Evolutionary conservation across 2,797 vertebrate genomes (phyloP), one percentile per base, ranked within the genome.

Genomic region (Rhinophrynus dorsalis): DNA sequence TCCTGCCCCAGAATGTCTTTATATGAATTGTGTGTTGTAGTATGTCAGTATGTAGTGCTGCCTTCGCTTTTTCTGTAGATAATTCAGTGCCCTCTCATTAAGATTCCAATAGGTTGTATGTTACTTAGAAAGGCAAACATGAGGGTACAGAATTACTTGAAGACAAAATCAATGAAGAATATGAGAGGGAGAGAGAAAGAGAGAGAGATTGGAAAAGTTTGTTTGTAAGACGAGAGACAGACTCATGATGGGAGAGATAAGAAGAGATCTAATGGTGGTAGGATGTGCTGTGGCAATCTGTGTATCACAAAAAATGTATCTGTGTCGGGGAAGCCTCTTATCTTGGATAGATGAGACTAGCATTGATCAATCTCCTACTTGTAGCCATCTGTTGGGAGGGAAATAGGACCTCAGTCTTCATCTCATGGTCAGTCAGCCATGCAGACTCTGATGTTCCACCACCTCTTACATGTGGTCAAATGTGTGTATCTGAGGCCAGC

Each of bases 401-500:
- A 4, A 30, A 42, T 20, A 2, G 58, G 33, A 50, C 40, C n/a
- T 62, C 2, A 9, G 11, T 8, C 30, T 17, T 42, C 79, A 79
- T 75, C 82, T 75, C 55, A 86, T 44, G 90, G 90, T 83, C 83
- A 84, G 76, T 75, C 84, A 92, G 51, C 89, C 89, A 79, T 79
- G 83, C 62, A 58, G 74, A 77, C 67, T n/a, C 20, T 37, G 10
- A 54, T 3, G 62, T 38, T 63, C 29, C 8, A 27, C 29, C 44
- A 37, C 30, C 48, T 45, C 56, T 20, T 45, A 58, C 54, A 74
- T 59, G 59, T 33, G 1, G 74, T 45, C 56, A 61, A 23, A n/a
- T n/a, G 0, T 44, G 76, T 69, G 20, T 80, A 88, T 84, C 90
- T 91, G 82, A 85, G 94, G 95, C 90, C 92, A 91, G 81, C 86